Evolutionary conservation across 2,797 vertebrate genomes (phyloP), one percentile per base, ranked within the genome.

Genomic region (Petrocephalus schoutedeni): DNA sequence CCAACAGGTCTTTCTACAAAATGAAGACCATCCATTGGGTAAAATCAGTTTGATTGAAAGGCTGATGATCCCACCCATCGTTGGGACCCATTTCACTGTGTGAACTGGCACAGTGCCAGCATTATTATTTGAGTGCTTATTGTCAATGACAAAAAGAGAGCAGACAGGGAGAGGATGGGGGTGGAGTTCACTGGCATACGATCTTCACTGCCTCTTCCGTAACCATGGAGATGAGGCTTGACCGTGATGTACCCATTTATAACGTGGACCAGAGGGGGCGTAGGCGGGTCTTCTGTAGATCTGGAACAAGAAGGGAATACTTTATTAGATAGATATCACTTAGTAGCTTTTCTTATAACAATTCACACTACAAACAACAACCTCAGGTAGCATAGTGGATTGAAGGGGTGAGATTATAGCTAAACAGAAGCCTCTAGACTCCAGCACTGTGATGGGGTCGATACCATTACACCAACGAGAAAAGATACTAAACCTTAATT

Each of bases 161-260:
- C 86, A 57, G 91, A 64, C 4, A 23, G 9, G 41, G 89, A 85
- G 0, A 87, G 82, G 0, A 83, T 90, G 2, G 89, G 86, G 7
- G 93, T 88, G 0, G 90, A 91, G 85, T 89, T 36, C 6, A 91
- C 87, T 4, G 93, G 92, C 4, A 92, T 16, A 0, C 2, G 71
- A 87, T 92, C 51, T 0, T 94, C 94, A 88, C 91, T 89, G 86
- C 91, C 90, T 51, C 89, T 87, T 67, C 91, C 64, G 0, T 89
- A 92, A 88, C 86, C 88, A 82, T 90, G 54, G n/a, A 95, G 90
- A 4, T 91, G 92, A 0, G 95, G 94, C 89, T 96, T 93, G 0
- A 97, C 93, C 0, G 96, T 96, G 92, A 96, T 94, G 92, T 96
- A 95, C 10, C 96, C 95, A 0, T 97, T 97, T 88, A 96, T 95